phyloP scores from a whole-genome alignment of 2,888 invertebrate species.

The Atethmia centrago region DNA sequence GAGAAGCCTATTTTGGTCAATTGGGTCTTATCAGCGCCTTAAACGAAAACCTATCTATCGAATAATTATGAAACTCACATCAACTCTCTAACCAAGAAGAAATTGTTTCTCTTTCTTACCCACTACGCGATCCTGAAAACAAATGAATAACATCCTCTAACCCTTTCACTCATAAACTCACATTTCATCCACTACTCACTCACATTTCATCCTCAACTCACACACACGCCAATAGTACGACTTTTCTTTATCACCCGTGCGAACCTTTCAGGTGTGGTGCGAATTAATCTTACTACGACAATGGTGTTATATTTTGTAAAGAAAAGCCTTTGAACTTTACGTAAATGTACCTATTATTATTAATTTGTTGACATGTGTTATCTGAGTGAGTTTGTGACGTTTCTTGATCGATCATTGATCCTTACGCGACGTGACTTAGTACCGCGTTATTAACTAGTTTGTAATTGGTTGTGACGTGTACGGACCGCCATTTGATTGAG shows the following conservation, averaged over 20 bases:
- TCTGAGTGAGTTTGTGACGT: neutral
- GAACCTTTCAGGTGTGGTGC: conserved; percentile 61
- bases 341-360: conserved; percentile 16
- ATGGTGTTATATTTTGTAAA: conserved; percentile 52
- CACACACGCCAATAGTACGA: conserved; percentile 25
- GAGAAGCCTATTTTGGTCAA: too few relatives aligned
- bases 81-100: neutral
- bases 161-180: neutral
- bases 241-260: conserved; percentile 53
- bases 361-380: conserved; percentile 19
- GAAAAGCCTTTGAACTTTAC: conserved; percentile 49
- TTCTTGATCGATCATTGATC: neutral
- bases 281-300: conserved; percentile 55
- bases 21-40: too few relatives aligned
- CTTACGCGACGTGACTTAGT: neutral
- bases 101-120: neutral
- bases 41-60: too few relatives aligned
- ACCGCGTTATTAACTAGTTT: too few relatives aligned
- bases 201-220: neutral
- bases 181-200: neutral
- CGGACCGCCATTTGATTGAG: too few relatives aligned
- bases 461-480: too few relatives aligned
- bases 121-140: neutral
- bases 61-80: too few relatives aligned
- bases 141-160: neutral